Base-by-base conservation (phyloP, 2,888 invertebrate species). In the Camptogramma bilineatum region DNA sequence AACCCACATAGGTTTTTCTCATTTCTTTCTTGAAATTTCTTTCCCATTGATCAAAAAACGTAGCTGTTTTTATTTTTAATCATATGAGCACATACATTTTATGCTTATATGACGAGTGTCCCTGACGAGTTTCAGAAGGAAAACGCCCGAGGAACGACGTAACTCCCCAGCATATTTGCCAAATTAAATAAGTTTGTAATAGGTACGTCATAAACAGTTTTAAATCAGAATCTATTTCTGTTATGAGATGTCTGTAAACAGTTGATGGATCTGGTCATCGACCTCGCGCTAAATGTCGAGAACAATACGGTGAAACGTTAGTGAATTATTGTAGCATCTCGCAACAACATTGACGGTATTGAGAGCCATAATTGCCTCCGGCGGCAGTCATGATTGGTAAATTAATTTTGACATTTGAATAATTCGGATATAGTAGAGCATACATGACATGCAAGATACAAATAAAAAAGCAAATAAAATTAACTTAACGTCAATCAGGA, bases 211-310 rank as follows among this genome's bases (percentile, higher is more conserved):
- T 62, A 53, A 65, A 57, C 58, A 52, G 46, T 62, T 51, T 39
- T 28, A 53, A 62, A 62, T 66, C 58, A 51, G 47, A 62, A 78
- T 79, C 77, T 78, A 82, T 82, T 82, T 83, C 77, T 73, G 76
- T 70, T 66, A 79, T 78, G 76, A 76, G 77, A 82, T 80, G 80
- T 79, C 79, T 69, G 80, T 81, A 86, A 85, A 86, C 77, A 85
- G 84, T 82, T 84, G 83, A 85, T 83, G 83, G 84, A 79, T 72
- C 72, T 78, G 87, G 87, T 88, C 89, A 75, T 78, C 77, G 88
- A 88, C 88, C 90, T 80, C 80, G 78, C 73, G 84, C 86, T 84
- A 85, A 90, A 90, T 87, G 84, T 84, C 83, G 85, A 88, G 85
- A 90, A 91, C 89, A 91, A 90, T 89, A 87, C 82, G 76, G 85